Evolutionary conservation across 2,888 invertebrate species (phyloP).

Genomic region (Chorisops tibialis): DNA sequence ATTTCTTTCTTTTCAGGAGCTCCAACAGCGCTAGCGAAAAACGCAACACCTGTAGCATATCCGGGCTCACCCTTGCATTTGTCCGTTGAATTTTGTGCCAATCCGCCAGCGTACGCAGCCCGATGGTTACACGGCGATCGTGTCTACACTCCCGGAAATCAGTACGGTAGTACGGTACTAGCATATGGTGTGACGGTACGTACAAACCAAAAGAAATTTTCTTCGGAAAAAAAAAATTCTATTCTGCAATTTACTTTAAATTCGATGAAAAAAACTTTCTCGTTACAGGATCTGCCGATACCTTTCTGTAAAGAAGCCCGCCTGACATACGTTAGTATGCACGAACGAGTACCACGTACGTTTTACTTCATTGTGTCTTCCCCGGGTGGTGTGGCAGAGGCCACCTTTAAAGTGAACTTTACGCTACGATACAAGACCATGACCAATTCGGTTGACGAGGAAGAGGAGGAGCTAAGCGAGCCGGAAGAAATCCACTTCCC

Average conservation of each 20-base stretch:
- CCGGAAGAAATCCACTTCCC: conserved; percentile 53
- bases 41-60: conserved; percentile 65
- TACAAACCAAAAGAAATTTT: conserved; percentile 10
- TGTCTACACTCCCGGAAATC: conserved; percentile 52
- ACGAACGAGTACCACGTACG: conserved; percentile 50
- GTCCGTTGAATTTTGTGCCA: conserved; percentile 73
- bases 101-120: conserved; percentile 59
- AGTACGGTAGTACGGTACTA: conserved; percentile 51
- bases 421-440: conserved; percentile 50
- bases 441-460: conserved; percentile 48
- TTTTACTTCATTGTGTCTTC: conserved; percentile 53
- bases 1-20: conserved; percentile 59
- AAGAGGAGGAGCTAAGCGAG: conserved; percentile 51
- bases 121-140: conserved; percentile 53
- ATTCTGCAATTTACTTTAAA: background rate
- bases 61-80: conserved; percentile 66
- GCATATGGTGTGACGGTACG: conserved; percentile 52
- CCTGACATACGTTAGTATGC: conserved; percentile 53
- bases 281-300: conserved; percentile 48
- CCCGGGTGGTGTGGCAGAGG: conserved; percentile 51
- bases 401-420: conserved; percentile 51
- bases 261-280: background rate
- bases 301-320: conserved; percentile 53
- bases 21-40: conserved; percentile 64
- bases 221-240: background rate